Conservation (phyloP, 2,888 invertebrate genomes). For the Ceramica pisi region DNA sequence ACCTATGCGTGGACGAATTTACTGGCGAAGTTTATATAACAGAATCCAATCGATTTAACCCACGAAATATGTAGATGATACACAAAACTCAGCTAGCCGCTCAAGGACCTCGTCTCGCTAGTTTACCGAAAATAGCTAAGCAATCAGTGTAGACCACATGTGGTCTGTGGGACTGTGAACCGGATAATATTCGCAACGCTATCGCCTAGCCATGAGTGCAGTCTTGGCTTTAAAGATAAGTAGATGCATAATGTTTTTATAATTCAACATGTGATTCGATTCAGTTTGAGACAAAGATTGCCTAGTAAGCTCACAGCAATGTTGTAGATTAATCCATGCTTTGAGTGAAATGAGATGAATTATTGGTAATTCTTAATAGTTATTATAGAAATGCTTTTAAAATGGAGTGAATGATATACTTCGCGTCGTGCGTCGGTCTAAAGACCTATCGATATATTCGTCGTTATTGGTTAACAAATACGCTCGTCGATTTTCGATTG, state of each 20-base stretch:
- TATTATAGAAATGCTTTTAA: no score
- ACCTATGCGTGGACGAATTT: no score
- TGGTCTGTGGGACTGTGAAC: no score
- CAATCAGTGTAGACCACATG: no score
- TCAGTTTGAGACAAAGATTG: neutral
- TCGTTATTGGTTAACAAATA: slow-evolving; percentile 25
- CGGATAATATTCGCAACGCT: neutral
- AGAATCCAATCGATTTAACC: no score
- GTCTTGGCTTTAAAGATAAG: neutral
- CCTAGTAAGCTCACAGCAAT: neutral
- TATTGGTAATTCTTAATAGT: no score
- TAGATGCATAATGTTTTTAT: neutral
- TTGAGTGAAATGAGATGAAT: neutral
- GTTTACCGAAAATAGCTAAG: no score
- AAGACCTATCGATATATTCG: neutral
- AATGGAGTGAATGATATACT: neutral
- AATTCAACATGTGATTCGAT: neutral
- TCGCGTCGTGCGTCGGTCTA: neutral
- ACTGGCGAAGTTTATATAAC: no score
- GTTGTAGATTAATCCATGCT: neutral
- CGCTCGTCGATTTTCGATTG: slow-evolving; percentile 23
- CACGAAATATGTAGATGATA: neutral
- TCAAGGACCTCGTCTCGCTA: neutral
- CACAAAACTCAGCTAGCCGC: neutral
- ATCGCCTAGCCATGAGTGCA: neutral